These are phyloP conservation scores for Pelobates fuscus DNA, from an alignment of 2,113 vertebrate species.

Conservation along the genomic window DNA sequence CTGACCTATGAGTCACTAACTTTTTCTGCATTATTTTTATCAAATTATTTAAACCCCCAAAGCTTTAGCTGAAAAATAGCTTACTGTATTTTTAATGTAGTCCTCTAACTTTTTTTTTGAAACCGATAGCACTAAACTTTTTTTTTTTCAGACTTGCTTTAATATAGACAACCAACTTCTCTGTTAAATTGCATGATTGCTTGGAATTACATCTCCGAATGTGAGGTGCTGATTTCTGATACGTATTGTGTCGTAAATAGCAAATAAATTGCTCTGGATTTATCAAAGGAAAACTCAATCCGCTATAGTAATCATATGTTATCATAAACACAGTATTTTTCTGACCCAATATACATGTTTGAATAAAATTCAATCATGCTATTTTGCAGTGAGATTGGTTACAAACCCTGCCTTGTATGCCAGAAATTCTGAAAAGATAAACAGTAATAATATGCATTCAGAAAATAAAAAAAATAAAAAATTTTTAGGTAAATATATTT, in stretches of 20 bases:
- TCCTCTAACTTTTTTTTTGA: slow-evolving; percentile 14
- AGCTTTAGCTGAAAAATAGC: slow-evolving; percentile 68
- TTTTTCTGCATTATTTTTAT: slow-evolving; percentile 83
- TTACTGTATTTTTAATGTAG: slow-evolving; percentile 49
- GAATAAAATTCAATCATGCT: too few relatives aligned
- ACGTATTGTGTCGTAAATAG: background rate
- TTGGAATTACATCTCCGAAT: background rate
- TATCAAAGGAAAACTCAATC: background rate
- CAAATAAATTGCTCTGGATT: background rate
- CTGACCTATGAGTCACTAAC: slow-evolving; percentile 95
- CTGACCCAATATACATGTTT: too few relatives aligned
- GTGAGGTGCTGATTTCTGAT: background rate
- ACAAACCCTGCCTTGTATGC: too few relatives aligned
- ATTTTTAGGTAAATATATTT: too few relatives aligned
- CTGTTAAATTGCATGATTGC: slow-evolving; percentile 8
- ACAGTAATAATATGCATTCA: too few relatives aligned
- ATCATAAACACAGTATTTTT: too few relatives aligned
- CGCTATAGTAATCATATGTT: too few relatives aligned
- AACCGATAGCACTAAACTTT: slow-evolving; percentile 10
- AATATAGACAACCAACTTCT: background rate
- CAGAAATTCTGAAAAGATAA: too few relatives aligned
- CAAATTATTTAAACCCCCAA: slow-evolving; percentile 84
- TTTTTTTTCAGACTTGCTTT: background rate
- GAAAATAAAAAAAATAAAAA: too few relatives aligned
- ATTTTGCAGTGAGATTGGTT: too few relatives aligned